Conservation (phyloP, 2,113 vertebrate species). For the Mola mola region DNA sequence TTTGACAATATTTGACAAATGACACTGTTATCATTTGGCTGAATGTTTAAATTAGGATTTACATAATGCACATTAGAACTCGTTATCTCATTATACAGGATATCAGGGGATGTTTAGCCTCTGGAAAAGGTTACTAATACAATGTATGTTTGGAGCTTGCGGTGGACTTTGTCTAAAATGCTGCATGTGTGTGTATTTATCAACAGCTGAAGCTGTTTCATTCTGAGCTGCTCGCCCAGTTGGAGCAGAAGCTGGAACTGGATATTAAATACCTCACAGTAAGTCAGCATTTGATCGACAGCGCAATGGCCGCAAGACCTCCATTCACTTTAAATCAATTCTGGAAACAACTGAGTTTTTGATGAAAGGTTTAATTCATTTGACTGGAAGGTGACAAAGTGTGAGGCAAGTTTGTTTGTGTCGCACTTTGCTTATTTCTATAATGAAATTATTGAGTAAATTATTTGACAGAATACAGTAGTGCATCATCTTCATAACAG, state of each 20-base stretch:
- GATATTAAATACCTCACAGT: constrained; percentile 87
- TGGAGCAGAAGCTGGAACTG: constrained; percentile 88
- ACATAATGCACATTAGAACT: too few relatives aligned
- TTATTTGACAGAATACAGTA: too few relatives aligned
- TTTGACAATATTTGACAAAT: neutral
- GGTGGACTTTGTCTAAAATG: neutral
- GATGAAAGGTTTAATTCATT: neutral
- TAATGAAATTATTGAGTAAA: neutral
- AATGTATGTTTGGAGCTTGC: neutral
- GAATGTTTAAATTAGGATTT: too few relatives aligned
- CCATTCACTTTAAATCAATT: neutral
- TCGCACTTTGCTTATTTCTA: neutral
- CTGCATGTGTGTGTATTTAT: constrained; percentile 3
- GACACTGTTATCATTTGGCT: neutral
- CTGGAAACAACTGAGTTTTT: neutral
- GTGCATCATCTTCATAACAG: too few relatives aligned
- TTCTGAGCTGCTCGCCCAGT: constrained; percentile 85
- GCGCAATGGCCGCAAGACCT: neutral
- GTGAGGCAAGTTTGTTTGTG: neutral
- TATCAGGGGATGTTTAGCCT: too few relatives aligned
- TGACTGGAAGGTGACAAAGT: neutral
- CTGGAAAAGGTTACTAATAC: too few relatives aligned
- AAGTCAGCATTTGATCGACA: constrained; percentile 12
- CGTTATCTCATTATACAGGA: too few relatives aligned
- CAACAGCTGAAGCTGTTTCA: constrained; percentile 87